Conservation (phyloP, 1,140 invertebrate species). For the Nasonia vitripennis region DNA sequence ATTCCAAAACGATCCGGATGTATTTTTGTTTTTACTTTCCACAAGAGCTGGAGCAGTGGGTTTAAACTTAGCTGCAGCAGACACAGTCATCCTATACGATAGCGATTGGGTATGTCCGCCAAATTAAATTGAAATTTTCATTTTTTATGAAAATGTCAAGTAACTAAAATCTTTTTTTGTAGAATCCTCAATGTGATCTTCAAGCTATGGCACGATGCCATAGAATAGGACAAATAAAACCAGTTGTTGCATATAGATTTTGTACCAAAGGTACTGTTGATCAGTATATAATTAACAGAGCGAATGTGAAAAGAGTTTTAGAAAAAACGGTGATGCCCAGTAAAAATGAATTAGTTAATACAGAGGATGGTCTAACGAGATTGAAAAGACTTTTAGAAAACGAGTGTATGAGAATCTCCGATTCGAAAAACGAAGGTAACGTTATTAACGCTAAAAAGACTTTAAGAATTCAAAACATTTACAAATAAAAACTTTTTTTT, state of each 20-base stretch:
- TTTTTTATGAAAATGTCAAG: no score
- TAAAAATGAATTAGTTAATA: conserved; percentile 55
- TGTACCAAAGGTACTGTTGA: conserved; percentile 83
- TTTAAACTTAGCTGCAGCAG: conserved; percentile 84
- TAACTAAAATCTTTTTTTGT: no score
- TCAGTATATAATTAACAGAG: conserved; percentile 80
- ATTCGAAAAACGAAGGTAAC: conserved; percentile 52
- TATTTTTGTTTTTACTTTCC: conserved; percentile 80
- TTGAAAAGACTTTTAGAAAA: conserved; percentile 47
- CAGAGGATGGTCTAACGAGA: conserved; percentile 57
- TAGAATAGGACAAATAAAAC: no score
- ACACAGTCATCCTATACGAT: conserved; percentile 87
- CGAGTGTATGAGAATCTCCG: not conserved
- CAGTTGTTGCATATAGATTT: conserved; percentile 81
- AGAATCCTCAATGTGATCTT: no score
- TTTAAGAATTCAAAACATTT: not conserved
- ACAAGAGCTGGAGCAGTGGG: conserved; percentile 82
- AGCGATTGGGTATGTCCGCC: conserved; percentile 49
- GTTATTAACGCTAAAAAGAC: not conserved
- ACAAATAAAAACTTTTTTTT: conserved; percentile 38
- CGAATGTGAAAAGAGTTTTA: conserved; percentile 80
- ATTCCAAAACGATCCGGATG: conserved; percentile 76
- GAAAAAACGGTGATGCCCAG: conserved; percentile 84
- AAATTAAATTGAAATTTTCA: no score
- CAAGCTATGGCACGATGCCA: no score